phyloP scores from a whole-genome alignment of 2,797 vertebrate genomes.

The Cuculus canorus region DNA sequence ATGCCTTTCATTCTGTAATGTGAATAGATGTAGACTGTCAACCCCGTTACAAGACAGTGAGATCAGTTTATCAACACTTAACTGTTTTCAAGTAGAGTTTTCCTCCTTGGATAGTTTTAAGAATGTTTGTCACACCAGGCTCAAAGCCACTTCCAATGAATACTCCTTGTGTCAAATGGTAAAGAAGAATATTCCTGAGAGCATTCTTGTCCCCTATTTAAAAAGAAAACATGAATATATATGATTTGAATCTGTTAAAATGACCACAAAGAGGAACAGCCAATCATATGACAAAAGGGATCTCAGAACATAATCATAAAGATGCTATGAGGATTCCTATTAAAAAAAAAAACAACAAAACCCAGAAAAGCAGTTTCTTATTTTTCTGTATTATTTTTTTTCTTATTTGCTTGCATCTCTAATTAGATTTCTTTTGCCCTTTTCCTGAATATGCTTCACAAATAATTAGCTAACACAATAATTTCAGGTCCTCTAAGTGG shows the following conservation, averaged over 20 bases:
- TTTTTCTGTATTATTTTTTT: neutral
- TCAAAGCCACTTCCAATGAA: constrained; percentile 94
- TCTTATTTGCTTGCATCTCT: neutral
- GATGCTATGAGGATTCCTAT: neutral
- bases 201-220: constrained; percentile 86
- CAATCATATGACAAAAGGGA: neutral
- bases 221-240: neutral
- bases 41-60: neutral
- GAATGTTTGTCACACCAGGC: constrained; percentile 90
- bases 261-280: neutral
- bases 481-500: neutral
- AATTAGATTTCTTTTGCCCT: neutral
- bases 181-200: constrained; percentile 92
- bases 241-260: neutral
- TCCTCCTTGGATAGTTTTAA: constrained; percentile 91
- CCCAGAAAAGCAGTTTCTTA: neutral
- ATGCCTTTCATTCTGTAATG: neutral
- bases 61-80: constrained; percentile 67
- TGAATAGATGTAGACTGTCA: neutral
- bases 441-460: neutral
- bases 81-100: constrained; percentile 89
- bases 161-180: constrained; percentile 90
- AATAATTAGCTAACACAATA: neutral
- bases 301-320: neutral
- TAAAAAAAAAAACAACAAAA: too few species aligned